Conservation (phyloP, 1,140 invertebrate genomes). For the Neelides sp. region DNA sequence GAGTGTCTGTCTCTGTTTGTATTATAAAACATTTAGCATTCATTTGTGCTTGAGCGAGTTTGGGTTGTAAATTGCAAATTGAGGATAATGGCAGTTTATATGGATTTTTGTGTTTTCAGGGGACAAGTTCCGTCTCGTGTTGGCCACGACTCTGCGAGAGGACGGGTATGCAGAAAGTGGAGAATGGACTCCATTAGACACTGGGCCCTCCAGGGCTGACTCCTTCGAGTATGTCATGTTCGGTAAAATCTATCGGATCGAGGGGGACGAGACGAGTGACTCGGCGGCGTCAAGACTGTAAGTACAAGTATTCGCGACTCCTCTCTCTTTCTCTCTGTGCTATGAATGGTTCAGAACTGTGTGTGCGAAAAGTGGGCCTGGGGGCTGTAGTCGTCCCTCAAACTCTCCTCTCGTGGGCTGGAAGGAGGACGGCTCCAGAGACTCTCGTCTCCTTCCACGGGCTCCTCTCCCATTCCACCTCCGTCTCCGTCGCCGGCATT, state of each 20-base stretch:
- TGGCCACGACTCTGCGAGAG: constrained; percentile 87
- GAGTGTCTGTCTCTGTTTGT: not conserved
- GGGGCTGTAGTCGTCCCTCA: too few relatives aligned
- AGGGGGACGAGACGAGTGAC: constrained; percentile 84
- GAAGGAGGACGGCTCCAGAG: too few relatives aligned
- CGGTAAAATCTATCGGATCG: constrained; percentile 96
- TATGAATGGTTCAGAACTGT: too few relatives aligned
- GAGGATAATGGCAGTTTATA: not conserved
- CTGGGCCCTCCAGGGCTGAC: constrained; percentile 74
- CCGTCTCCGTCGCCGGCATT: too few relatives aligned
- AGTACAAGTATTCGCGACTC: too few relatives aligned
- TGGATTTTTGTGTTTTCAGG: constrained; percentile 32
- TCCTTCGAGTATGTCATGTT: constrained; percentile 99
- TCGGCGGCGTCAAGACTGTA: constrained; percentile 72
- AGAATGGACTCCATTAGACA: constrained; percentile 76
- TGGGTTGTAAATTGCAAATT: too few relatives aligned
- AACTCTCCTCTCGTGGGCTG: too few relatives aligned
- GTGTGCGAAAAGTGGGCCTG: too few relatives aligned
- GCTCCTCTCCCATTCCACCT: too few relatives aligned
- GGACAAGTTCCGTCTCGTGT: constrained; percentile 84
- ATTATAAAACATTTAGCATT: not conserved
- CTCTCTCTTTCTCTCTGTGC: too few relatives aligned
- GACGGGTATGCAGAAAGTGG: constrained; percentile 90
- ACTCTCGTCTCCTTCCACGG: too few relatives aligned
- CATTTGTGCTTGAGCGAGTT: not conserved